Conservation (phyloP, 2,797 vertebrate genomes). For the Fratercula arctica region DNA sequence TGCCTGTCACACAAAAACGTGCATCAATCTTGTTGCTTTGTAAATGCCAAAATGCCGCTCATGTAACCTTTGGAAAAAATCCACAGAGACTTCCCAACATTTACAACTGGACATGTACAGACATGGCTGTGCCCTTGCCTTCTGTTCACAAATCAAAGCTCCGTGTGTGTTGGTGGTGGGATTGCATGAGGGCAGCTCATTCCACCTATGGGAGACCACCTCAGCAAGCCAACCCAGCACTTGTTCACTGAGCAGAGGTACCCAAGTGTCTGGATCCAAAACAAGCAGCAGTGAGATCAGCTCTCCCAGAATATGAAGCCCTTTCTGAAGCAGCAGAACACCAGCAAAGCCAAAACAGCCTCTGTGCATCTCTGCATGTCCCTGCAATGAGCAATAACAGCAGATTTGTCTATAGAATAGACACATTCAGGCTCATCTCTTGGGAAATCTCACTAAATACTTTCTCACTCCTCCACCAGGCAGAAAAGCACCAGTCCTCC, state of each 20-base stretch:
- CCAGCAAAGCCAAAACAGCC: background rate
- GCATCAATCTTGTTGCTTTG: background rate
- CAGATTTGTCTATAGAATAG: constrained; percentile 1
- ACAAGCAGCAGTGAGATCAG: background rate
- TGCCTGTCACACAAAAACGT: background rate
- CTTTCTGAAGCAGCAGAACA: background rate
- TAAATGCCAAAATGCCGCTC: background rate
- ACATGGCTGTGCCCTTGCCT: background rate
- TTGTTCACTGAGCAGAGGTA: background rate
- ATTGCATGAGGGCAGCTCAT: background rate
- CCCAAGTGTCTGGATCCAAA: background rate
- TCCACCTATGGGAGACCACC: background rate
- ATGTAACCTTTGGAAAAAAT: background rate
- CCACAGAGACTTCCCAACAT: background rate
- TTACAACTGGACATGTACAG: background rate
- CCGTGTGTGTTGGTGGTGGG: background rate
- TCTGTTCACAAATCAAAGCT: background rate
- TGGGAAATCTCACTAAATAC: constrained; percentile 55
- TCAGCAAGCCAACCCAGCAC: background rate
- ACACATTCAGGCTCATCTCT: constrained; percentile 14
- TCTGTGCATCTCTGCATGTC: background rate
- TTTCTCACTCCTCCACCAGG: constrained; percentile 24
- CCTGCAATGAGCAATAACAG: background rate
- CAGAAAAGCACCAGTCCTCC: constrained; percentile 7
- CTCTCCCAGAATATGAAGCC: background rate